These are phyloP conservation scores for Ceratosolen solmsi DNA, from an alignment of 1,140 invertebrate species.

Conservation along the genomic window DNA sequence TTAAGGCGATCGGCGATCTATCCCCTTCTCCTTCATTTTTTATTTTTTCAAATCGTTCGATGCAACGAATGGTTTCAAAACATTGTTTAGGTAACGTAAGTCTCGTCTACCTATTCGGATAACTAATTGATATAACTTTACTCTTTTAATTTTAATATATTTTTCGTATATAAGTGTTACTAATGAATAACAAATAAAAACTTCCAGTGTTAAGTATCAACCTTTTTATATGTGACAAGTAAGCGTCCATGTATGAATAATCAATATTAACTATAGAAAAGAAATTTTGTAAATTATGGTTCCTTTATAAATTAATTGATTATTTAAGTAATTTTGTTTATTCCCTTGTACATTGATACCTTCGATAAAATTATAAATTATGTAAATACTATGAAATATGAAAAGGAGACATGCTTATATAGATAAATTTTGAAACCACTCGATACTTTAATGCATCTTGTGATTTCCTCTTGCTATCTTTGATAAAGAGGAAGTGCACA, in stretches of 20 bases:
- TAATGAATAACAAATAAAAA: constrained; percentile 31
- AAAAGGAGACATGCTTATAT: constrained; percentile 28
- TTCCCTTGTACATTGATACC: constrained; percentile 38
- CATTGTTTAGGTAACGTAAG: background rate
- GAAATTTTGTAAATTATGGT: constrained; percentile 41
- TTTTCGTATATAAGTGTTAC: constrained; percentile 27
- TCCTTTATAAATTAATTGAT: constrained; percentile 28
- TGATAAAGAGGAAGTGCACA: constrained; percentile 7
- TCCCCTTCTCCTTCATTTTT: constrained; percentile 25
- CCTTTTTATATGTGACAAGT: constrained; percentile 17
- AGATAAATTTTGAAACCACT: constrained; percentile 45
- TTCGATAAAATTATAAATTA: constrained; percentile 10
- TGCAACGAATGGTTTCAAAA: constrained; percentile 49
- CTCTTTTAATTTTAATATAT: constrained; percentile 13
- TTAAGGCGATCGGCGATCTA: constrained; percentile 2
- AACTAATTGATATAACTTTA: constrained; percentile 29
- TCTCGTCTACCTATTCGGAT: constrained; percentile 9
- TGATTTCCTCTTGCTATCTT: constrained; percentile 1
- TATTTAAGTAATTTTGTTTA: constrained; percentile 28
- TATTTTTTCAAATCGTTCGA: constrained; percentile 17
- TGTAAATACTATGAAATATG: constrained; percentile 42
- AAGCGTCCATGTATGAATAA: constrained; percentile 26
- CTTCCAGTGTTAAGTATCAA: background rate
- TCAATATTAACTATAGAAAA: constrained; percentile 19
- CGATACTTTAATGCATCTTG: constrained; percentile 18